These are phyloP conservation scores for Drosophila athabasca DNA, from an alignment of 1,140 invertebrate species.

Conservation along the genomic window DNA sequence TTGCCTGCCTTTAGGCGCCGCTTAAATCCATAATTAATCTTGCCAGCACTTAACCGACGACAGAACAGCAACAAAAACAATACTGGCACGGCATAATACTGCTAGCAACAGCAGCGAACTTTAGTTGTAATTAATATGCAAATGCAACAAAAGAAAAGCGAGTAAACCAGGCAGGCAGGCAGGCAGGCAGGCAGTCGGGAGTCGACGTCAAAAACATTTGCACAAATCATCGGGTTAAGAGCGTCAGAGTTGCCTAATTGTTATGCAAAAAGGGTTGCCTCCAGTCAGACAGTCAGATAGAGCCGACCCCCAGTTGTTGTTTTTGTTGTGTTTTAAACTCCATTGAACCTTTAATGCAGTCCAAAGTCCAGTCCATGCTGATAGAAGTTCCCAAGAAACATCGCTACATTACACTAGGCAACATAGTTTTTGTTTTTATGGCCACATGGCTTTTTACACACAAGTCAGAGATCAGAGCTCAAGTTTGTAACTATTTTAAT, in stretches of 20 bases:
- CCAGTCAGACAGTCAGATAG: conserved; percentile 6
- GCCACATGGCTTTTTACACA: not conserved
- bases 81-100: no score
- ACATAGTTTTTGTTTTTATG: not conserved
- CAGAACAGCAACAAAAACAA: not conserved
- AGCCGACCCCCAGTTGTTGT: conserved; percentile 15
- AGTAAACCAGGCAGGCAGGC: not conserved
- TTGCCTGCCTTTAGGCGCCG: conserved; percentile 53
- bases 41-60: conserved; percentile 39
- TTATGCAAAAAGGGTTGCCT: conserved; percentile 59
- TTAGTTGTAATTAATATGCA: conserved; percentile 76
- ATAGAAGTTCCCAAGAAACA: not conserved
- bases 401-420: not conserved
- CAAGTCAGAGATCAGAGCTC: no score
- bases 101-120: not conserved
- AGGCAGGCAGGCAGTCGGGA: no score
- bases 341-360: conserved; percentile 26
- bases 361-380: conserved; percentile 24
- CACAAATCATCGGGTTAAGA: conserved; percentile 67
- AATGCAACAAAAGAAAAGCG: conserved; percentile 46
- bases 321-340: conserved; percentile 30
- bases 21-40: conserved; percentile 49
- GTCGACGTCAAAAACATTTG: conserved; percentile 57
- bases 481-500: no score
- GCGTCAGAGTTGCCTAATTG: conserved; percentile 59